phyloP scores from a whole-genome alignment of 2,888 invertebrate species.

The Doris montereyensis region DNA sequence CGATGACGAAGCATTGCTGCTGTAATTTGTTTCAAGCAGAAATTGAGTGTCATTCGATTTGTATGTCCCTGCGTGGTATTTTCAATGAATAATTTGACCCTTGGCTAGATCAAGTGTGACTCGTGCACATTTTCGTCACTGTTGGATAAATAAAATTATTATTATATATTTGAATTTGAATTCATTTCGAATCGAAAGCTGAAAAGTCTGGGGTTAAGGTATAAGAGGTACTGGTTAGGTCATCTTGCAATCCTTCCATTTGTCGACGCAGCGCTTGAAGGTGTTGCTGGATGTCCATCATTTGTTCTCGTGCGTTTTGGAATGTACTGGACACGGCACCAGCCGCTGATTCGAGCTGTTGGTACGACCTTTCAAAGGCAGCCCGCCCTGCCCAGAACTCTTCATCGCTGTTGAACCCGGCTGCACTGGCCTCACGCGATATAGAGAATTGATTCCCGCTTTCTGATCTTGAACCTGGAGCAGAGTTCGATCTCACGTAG shows the following conservation, averaged over 20 bases:
- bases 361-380: not conserved
- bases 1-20: no score
- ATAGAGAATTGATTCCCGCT: not conserved
- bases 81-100: no score
- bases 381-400: conserved; percentile 19
- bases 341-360: conserved; percentile 52
- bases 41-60: no score
- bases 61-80: no score
- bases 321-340: conserved; percentile 46
- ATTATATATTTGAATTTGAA: no score
- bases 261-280: conserved; percentile 59
- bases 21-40: no score
- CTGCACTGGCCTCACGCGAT: not conserved
- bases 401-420: conserved; percentile 14
- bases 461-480: not conserved
- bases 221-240: conserved; percentile 42
- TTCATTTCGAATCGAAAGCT: not conserved
- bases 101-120: no score
- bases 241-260: conserved; percentile 62
- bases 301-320: conserved; percentile 62
- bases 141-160: no score
- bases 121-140: no score
- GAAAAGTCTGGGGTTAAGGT: conserved; percentile 48
- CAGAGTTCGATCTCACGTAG: not conserved
- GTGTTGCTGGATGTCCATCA: conserved; percentile 66